Evolutionary conservation across 1,140 invertebrate genomes (phyloP).

Genomic region (Centruroides vittatus): DNA sequence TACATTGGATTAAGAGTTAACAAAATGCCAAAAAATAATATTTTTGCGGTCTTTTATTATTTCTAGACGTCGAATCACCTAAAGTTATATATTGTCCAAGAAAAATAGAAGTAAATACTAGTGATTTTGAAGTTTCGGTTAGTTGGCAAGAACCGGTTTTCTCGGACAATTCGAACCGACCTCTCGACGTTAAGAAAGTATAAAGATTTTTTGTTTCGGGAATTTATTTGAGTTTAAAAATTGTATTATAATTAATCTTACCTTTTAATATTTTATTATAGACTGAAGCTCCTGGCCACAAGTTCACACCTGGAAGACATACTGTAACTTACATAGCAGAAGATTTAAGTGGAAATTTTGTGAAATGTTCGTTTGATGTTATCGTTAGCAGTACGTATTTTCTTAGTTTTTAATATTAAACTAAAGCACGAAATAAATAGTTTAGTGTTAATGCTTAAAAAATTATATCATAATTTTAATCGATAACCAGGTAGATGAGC

Average conservation of each 20-base stretch:
- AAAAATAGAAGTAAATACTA: neutral
- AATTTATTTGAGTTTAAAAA: too few relatives aligned
- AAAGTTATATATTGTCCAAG: neutral
- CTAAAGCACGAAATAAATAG: too few relatives aligned
- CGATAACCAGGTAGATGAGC: too few relatives aligned
- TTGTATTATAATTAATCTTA: too few relatives aligned
- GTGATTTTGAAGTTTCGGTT: neutral
- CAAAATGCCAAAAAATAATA: too few relatives aligned
- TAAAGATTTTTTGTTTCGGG: too few relatives aligned
- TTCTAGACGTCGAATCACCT: constrained; percentile 5
- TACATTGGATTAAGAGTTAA: too few relatives aligned
- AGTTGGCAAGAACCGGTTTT: constrained; percentile 5
- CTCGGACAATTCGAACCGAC: neutral
- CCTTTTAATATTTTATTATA: neutral
- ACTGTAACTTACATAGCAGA: neutral
- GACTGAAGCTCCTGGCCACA: neutral
- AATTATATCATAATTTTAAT: too few relatives aligned
- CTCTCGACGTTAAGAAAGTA: neutral
- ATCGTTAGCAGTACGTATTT: constrained; percentile 6
- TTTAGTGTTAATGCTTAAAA: too few relatives aligned
- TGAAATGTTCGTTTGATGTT: constrained; percentile 1
- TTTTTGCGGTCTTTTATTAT: neutral
- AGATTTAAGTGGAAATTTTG: neutral
- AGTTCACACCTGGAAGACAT: neutral
- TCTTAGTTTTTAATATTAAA: too few relatives aligned